Percentiles rank a stretch among this genome's conserved stretches.
These are phyloP conservation scores for Hetaerina americana DNA, from an alignment of 1,140 invertebrate species.

Conservation along the genomic window DNA sequence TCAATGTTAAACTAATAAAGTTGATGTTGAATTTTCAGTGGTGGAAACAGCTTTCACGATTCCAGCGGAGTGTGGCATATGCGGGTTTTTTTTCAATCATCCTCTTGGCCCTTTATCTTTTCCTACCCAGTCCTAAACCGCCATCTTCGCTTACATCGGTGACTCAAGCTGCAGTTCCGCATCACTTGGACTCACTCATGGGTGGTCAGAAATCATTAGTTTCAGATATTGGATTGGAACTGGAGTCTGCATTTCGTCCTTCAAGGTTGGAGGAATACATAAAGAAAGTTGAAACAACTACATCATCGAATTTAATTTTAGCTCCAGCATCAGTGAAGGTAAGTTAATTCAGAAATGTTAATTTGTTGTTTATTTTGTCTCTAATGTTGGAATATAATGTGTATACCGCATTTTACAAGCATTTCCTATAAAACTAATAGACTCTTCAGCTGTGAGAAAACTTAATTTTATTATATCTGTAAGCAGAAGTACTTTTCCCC, in stretches of 20 bases:
- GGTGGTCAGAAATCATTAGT: neutral
- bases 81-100: slow-evolving; percentile 38
- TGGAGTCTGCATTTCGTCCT: neutral
- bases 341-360: too few species aligned
- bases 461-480: too few species aligned
- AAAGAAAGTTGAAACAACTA: neutral
- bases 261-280: neutral
- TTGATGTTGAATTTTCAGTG: slow-evolving; percentile 36
- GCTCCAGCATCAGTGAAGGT: neutral
- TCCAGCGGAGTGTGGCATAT: slow-evolving; percentile 59
- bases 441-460: too few species aligned
- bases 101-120: slow-evolving; percentile 41
- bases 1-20: neutral
- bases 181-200: neutral
- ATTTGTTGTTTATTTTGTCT: too few species aligned
- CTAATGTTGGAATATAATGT: too few species aligned
- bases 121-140: slow-evolving; percentile 22
- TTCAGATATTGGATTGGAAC: neutral
- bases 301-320: neutral
- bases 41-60: slow-evolving; percentile 73
- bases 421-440: too few species aligned
- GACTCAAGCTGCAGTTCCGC: neutral
- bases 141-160: neutral
- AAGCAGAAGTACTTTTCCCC: too few species aligned
- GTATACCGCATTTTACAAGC: too few species aligned